Evolutionary conservation across 2,113 vertebrate genomes (phyloP), one percentile per base, ranked within the genome.

Genomic region (Myanophis thanlyinensis): DNA sequence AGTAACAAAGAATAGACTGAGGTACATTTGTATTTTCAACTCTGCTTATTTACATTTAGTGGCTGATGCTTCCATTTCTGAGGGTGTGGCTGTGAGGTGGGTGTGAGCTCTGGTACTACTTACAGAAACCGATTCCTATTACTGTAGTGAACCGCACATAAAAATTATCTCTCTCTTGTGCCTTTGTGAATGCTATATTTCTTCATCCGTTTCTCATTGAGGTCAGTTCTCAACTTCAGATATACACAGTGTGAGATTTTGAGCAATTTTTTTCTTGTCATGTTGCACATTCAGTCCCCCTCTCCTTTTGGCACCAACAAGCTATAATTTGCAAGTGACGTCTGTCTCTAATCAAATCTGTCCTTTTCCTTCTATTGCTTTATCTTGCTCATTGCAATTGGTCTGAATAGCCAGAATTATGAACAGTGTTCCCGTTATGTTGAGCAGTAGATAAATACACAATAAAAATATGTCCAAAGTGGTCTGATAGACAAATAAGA

Each of bases 311-410:
- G 30, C 89, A 53, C 73, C 47, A 91, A 73, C 53, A 20, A 46
- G 89, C 85, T 0, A 5, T 89, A 67, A 91, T 89, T 89, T 85
- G 2, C 12, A 89, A 73, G 53, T 49, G 90, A 90, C 73, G 91
- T 93, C 91, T 88, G 90, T 88, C 49, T 90, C 84, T 8, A 0
- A 92, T 92, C 92, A 59, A 85, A 92, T 92, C 87, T 92, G 52
- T 56, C 35, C 35, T 92, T 67, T 51, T 91, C 91, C 54, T 87
- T 85, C 87, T 89, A 30, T 89, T 56, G 62, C 85, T 53, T 85
- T 85, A 48, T 62, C 88, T 92, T 92, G 88, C 89, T 92, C 85
- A 59, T 92, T 85, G 52, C 73, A 85, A 56, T 40, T 35, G 40
- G 1, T 51, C 56, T 3, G 88, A 52, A 59, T 80, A 53, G 59